phyloP scores from a whole-genome alignment of 2,888 invertebrate genomes.

The Calephelis perditalis region DNA sequence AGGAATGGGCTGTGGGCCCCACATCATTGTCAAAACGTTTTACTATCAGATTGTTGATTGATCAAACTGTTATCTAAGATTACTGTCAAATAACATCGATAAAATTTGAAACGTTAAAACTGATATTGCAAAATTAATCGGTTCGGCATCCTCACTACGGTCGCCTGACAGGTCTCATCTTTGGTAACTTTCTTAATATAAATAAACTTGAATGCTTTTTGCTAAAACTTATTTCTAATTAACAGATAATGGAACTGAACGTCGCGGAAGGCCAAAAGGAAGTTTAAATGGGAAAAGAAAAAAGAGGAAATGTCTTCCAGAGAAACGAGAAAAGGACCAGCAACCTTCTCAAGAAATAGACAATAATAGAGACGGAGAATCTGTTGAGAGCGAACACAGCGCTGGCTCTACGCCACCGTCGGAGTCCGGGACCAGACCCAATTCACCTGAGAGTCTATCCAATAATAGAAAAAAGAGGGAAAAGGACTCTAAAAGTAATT shows the following conservation, averaged over 20 bases:
- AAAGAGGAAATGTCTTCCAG: conserved; percentile 56
- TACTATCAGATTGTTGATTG: not conserved
- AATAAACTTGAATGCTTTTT: no score
- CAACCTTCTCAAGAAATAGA: conserved; percentile 66
- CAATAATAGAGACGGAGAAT: conserved; percentile 70
- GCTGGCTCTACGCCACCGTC: conserved; percentile 63
- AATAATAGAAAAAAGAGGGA: conserved; percentile 47
- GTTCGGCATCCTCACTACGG: no score
- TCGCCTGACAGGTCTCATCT: no score
- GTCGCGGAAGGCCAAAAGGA: conserved; percentile 64
- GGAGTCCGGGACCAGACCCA: conserved; percentile 61
- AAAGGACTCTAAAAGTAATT: conserved; percentile 43
- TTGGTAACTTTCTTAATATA: no score
- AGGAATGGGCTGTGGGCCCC: no score
- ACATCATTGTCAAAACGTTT: not conserved
- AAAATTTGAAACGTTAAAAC: no score
- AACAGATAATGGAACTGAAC: conserved; percentile 62
- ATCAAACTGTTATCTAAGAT: not conserved
- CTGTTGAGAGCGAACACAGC: conserved; percentile 63
- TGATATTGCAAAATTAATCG: no score
- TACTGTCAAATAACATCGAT: no score
- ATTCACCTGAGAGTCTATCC: conserved; percentile 51
- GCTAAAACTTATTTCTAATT: conserved; percentile 15
- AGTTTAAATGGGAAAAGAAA: conserved; percentile 54
- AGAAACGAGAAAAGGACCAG: conserved; percentile 61